Conservation (phyloP, 2,113 vertebrate genomes). For the Rafetus swinhoei region DNA sequence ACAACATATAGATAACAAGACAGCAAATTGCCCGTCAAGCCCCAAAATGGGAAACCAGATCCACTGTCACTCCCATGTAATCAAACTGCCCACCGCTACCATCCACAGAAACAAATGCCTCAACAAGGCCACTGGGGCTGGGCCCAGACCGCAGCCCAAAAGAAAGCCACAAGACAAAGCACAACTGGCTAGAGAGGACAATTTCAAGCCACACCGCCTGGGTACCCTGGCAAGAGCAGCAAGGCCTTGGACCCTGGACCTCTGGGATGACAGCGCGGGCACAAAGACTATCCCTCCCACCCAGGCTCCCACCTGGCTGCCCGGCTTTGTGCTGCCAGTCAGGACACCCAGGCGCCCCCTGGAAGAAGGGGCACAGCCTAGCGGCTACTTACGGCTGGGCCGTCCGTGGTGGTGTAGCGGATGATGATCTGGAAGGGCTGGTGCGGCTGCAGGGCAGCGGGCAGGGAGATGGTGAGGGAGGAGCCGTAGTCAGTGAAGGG, state of each 20-base stretch:
- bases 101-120: neutral
- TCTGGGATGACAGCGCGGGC: too few species aligned
- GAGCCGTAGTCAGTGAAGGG: conserved; percentile 94
- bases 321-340: too few species aligned
- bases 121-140: neutral
- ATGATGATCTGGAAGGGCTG: conserved; percentile 88
- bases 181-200: too few species aligned
- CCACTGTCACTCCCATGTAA: neutral
- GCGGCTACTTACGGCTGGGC: conserved; percentile 88
- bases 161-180: too few species aligned
- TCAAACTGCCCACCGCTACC: neutral
- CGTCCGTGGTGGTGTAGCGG: conserved; percentile 91
- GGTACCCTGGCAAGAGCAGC: neutral
- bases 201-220: neutral
- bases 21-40: too few species aligned
- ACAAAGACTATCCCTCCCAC: neutral
- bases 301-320: too few species aligned
- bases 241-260: neutral
- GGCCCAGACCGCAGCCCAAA: too few species aligned
- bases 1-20: neutral
- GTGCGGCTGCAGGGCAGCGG: conserved; percentile 77
- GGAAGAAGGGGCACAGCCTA: too few species aligned
- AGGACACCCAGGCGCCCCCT: too few species aligned
- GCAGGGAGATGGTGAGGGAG: conserved; percentile 87
- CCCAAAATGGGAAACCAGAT: neutral